phyloP scores from a whole-genome alignment of 2,113 vertebrate species.

The Neoarius graeffei region DNA sequence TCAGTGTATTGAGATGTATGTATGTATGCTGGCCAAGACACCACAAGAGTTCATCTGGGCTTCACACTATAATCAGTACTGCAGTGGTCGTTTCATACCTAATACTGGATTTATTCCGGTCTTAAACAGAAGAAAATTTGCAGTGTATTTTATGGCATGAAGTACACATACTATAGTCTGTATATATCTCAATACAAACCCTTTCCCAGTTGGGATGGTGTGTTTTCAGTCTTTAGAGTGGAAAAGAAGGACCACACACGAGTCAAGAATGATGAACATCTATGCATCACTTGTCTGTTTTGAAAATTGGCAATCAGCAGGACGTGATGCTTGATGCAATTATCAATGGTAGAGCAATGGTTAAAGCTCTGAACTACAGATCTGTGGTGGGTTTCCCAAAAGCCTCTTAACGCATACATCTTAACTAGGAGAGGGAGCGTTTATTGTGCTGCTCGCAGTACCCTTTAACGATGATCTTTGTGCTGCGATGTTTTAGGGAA shows the following conservation, averaged over 20 bases:
- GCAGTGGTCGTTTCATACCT: not conserved
- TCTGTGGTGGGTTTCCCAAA: too few species aligned
- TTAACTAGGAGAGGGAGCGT: too few species aligned
- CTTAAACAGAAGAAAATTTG: not conserved
- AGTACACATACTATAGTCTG: not conserved
- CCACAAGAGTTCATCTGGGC: too few species aligned
- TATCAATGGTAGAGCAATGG: not conserved
- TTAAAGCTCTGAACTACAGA: not conserved
- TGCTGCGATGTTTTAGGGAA: too few species aligned
- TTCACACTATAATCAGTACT: not conserved
- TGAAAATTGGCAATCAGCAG: not conserved
- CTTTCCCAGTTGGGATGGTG: not conserved
- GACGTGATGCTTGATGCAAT: not conserved
- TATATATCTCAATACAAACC: not conserved
- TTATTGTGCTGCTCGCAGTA: too few species aligned
- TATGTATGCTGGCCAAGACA: too few species aligned
- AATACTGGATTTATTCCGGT: not conserved
- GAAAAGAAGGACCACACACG: not conserved
- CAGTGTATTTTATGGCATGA: not conserved
- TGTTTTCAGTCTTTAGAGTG: not conserved
- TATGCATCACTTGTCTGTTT: not conserved
- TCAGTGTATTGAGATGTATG: too few species aligned
- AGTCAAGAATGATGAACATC: not conserved
- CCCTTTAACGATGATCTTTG: too few species aligned
- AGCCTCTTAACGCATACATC: too few species aligned